Evolutionary conservation across 2,888 invertebrate species (phyloP), one percentile per base, ranked within the genome.

Genomic region (Pimpla rufipes): DNA sequence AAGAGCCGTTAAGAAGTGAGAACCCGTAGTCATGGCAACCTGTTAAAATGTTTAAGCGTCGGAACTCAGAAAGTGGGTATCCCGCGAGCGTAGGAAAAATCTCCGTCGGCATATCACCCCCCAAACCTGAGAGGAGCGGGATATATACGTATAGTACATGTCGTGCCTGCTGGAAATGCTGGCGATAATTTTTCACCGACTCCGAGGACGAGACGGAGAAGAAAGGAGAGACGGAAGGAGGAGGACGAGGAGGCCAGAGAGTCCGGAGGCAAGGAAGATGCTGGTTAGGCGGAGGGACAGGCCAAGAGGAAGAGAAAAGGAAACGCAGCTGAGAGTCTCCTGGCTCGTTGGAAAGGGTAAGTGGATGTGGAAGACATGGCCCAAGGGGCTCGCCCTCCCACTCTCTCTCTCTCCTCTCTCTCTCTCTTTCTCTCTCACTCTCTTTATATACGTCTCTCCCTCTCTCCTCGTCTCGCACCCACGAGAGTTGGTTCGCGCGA

Each of bases 181-280:
- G 67, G 67, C 81, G 83, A 85, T 85, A 86, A 88, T 87, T 87
- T 88, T 88, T 87, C 85, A 86, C 78, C 79, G 82, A 74, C 81
- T 77, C 64, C 64, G 64, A 59, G 23, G 62, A 52, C 71, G 67
- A 71, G 74, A 55, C 47, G 16, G 52, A 71, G 47, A 67, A 45
- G 55, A 62, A 23, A 42, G 76, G 1, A 13, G 40, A 59, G 52
- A 23, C 37, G 76, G 2, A 13, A 6, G 29, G 50, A 40, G 11
- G 6, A 59, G 75, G 71, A 59, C 35, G 29, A 42, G 50, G 57
- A 62, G 47, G 40, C 13, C 18, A 57, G 73, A 52, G 71, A 57
- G 71, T 50, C 79, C 73, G 50, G 77, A 50, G 35, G 66, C 70
- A 83, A 71, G 83, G 75, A 79, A 77, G 67, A 71, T 64, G 78